phyloP scores from a whole-genome alignment of 2,797 vertebrate genomes.

The Enoplosus armatus region DNA sequence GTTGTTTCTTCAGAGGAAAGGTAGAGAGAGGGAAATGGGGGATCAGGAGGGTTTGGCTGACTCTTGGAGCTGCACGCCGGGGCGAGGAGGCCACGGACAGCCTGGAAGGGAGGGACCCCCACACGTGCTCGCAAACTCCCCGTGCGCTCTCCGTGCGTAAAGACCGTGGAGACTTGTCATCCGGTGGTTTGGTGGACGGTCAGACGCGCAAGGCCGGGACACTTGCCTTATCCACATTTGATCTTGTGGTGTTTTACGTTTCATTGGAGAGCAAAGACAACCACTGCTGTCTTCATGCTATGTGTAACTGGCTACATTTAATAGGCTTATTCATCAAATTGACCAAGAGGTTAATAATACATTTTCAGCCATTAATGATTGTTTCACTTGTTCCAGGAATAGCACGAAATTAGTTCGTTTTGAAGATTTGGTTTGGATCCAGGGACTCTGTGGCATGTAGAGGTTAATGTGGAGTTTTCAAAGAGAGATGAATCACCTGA shows the following conservation, averaged over 20 bases:
- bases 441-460: background rate
- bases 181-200: constrained; percentile 43
- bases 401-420: background rate
- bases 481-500: background rate
- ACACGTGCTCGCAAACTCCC: constrained; percentile 55
- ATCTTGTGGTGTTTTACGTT: constrained; percentile 31
- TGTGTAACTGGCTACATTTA: background rate
- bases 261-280: constrained; percentile 20
- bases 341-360: background rate
- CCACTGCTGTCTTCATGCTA: background rate
- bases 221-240: constrained; percentile 19
- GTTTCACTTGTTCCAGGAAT: background rate
- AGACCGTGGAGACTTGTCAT: constrained; percentile 57
- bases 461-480: background rate
- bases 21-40: constrained; percentile 74
- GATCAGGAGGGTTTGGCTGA: constrained; percentile 63
- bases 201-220: constrained; percentile 34
- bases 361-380: background rate
- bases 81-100: constrained; percentile 68
- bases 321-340: background rate
- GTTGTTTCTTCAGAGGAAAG: constrained; percentile 81
- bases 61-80: constrained; percentile 68
- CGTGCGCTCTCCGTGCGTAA: constrained; percentile 76
- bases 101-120: constrained; percentile 61
- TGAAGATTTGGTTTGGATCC: background rate